Evolutionary conservation across 2,113 vertebrate genomes (phyloP), one percentile per base, ranked within the genome.

Genomic region (Daubentonia madagascariensis): DNA sequence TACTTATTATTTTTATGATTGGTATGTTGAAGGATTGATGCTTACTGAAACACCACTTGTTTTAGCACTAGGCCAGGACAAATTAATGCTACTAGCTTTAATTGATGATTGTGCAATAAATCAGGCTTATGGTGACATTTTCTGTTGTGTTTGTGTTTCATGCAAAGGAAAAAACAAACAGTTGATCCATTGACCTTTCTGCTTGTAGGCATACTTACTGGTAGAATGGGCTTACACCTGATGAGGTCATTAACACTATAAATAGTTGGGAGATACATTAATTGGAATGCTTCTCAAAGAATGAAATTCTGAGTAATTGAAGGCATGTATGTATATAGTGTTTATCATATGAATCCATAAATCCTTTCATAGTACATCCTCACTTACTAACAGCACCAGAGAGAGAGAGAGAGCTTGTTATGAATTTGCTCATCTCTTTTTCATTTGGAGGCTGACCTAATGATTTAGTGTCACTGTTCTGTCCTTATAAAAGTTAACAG

Each of bases 261-360:
- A 57, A 18, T 35, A 81, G 35, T 89, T 63, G 17, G 25, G 30
- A 89, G n/a, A 75, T 83, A 12, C 2, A 67, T 50, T 86, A 13
- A 50, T 32, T 84, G 52, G n/a, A 78, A 86, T 12, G 4, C 28
- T 86, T 89, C 22, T 61, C 72, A 94, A 93, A 50, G 37, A 85
- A 93, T 35, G 11, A 90, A 45, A 2, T 88, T 75, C 22, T 87
- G 28, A 95, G 85, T 93, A 90, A 83, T 50, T 92, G 54, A 87
- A 96, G 5, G 1, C 0, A 7, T 72, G 32, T 79, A 0, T 3
- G 37, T 65, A 48, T 54, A 10, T 0, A 52, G 0, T n/a, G 2
- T 73, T 96, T 75, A 28, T 54, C 11, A 54, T 5, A 88, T 52
- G 93, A 95, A 89, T 85, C 86, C 65, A 6, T 96, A 95, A 67